These are phyloP conservation scores for Mionectes macconnelli DNA, from an alignment of 2,113 vertebrate genomes.

Conservation along the genomic window DNA sequence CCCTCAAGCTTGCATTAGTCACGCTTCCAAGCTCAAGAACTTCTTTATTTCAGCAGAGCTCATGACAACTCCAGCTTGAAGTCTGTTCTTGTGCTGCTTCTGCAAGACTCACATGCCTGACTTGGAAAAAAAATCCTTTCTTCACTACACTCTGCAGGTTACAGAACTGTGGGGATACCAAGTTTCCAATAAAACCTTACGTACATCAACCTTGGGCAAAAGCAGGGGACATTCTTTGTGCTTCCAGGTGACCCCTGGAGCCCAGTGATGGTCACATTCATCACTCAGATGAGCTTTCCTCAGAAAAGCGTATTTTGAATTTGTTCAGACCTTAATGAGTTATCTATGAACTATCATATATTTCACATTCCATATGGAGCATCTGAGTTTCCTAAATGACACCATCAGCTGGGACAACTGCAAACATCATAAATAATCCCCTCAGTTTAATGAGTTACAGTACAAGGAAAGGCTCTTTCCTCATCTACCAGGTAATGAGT, in stretches of 20 bases:
- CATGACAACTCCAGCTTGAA: neutral
- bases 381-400: neutral
- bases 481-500: conserved; percentile 16
- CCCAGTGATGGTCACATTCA: neutral
- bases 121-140: neutral
- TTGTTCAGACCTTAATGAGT: neutral
- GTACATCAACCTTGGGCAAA: neutral
- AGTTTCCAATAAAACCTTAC: neutral
- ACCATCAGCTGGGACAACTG: neutral
- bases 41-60: neutral
- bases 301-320: neutral
- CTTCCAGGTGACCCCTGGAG: neutral
- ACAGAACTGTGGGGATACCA: neutral
- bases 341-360: neutral
- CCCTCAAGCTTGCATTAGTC: neutral
- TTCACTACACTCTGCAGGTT: neutral
- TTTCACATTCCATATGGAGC: neutral
- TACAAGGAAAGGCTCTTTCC: neutral
- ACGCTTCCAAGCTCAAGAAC: neutral
- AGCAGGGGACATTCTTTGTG: neutral
- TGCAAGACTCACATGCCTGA: neutral
- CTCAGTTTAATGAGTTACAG: conserved; percentile 3
- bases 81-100: neutral
- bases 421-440: conserved; percentile 15
- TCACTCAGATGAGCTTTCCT: neutral